Base-by-base conservation (phyloP, 1,140 invertebrate species). In the Thaumatotibia leucotreta region DNA sequence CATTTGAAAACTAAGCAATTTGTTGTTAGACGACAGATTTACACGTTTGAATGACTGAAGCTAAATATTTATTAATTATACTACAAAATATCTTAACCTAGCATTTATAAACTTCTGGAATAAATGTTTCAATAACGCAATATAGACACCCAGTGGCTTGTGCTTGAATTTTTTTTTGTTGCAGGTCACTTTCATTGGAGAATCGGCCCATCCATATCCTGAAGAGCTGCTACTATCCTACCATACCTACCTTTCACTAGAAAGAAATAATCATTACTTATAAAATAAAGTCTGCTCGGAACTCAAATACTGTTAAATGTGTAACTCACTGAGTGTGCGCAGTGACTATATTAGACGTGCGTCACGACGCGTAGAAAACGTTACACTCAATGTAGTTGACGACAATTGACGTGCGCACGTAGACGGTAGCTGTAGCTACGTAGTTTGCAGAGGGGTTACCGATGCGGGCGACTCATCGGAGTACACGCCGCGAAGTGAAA, bases 321-420 rank as follows among this genome's bases (percentile, higher is more conserved):
- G 83, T 87, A 86, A 91, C 88, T 91, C 88, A 91, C 88, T 88
- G 87, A 85, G 83, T 88, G 82, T 79, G 83, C 85, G 86, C 87
- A 89, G 88, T 89, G 85, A 88, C 87, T 88, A 91, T 82, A 86
- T 76, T 77, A 86, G 84, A 81, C 68, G 88, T 82, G 80, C 70
- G 84, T 74, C 74, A 77, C 79, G 86, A 79, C 66, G 83, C 79
- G 84, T 70, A 80, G 87, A 77, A 85, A 82, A 89, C 81, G 76
- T 78, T 76, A 87, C 79, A 78, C 82, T 85, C 84, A 83, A 84
- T 82, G 88, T 73, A 83, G 82, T 79, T 84, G 76, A 83, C 86
- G 76, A 79, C 72, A 79, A 88, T 78, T 82, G 82, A 77, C 80
- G 88, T 80, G 84, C 82, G 79, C 84, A 86, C 83, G 88, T 84